Base-by-base conservation (phyloP, 1,140 invertebrate genomes). In the Pygmarrhopalites habei region DNA sequence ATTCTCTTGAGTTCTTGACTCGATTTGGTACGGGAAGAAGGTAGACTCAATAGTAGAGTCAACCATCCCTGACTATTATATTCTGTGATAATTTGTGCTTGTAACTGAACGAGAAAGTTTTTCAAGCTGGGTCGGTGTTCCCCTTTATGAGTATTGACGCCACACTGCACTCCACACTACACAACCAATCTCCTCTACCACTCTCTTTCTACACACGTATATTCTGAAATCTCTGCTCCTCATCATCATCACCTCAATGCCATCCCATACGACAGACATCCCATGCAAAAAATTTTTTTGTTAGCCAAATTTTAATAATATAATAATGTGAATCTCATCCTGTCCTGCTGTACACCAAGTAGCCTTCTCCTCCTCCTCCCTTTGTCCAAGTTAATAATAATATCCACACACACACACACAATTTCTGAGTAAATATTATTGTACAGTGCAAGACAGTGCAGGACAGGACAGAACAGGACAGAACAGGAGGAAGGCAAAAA, bases 1-100 rank as follows among this genome's bases (percentile, higher is more conserved):
- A n/a, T n/a, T n/a, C n/a, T n/a, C n/a, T n/a, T n/a, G n/a, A n/a
- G 49, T 52, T 52, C 49, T 52, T 52, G 49, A 52, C 49, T 52
- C 49, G 7, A 52, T 52, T 52, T 52, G 49, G 49, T 29, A 52
- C 49, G 49, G 49, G 23, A 29, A 26, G 23, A 29, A n/a, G n/a
- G 28, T 15, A 52, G 49, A 52, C 14, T 52, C 23, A 28, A 52
- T 7, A 7, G 32, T 7, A 35, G n/a, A n/a, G 7, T 49, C 46
- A 49, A 19, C 46, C 46, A 49, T 49, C 46, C 46, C 46, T 49
- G 14, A 49, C 28, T 52, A 28, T 52, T 5, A 5, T 52, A 49
- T 26, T 29, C 49, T 52, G 49, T 52, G 49, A 52, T 52, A 52
- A 52, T 52, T 52, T 52, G 23, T 52, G 49, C 49, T n/a, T 52